phyloP scores from a whole-genome alignment of 2,113 vertebrate species.

The Circaetus gallicus region DNA sequence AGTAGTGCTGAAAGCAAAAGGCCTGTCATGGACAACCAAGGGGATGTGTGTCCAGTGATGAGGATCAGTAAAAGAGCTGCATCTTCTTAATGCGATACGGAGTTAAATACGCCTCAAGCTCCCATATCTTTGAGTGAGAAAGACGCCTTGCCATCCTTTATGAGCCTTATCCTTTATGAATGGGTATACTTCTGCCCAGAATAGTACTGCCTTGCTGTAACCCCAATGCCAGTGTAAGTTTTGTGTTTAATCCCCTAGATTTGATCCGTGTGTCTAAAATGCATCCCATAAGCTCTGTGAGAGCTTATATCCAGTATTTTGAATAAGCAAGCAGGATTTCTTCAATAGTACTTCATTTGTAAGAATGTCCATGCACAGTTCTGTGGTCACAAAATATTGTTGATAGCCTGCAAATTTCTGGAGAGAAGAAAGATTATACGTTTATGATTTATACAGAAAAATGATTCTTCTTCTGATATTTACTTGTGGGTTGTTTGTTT shows the following conservation, averaged over 20 bases:
- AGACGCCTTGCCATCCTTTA: not conserved
- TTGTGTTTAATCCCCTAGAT: not conserved
- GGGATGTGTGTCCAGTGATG: not conserved
- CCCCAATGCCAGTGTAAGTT: not conserved
- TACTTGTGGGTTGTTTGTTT: not conserved
- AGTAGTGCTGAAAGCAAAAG: not conserved
- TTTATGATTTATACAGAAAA: not conserved
- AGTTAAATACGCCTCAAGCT: not conserved
- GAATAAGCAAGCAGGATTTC: not conserved
- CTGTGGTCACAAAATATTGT: not conserved
- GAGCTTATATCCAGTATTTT: not conserved
- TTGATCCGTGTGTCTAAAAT: not conserved
- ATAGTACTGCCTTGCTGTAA: not conserved
- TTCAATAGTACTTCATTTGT: not conserved
- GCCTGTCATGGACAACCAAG: not conserved
- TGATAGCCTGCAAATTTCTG: not conserved
- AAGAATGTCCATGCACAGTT: not conserved
- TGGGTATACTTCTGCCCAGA: not conserved
- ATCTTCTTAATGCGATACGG: not conserved
- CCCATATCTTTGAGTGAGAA: not conserved
- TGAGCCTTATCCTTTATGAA: not conserved
- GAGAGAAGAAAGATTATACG: not conserved
- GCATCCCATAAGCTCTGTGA: not conserved
- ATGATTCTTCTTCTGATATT: not conserved
- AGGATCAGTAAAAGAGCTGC: not conserved